phyloP scores from a whole-genome alignment of 2,888 invertebrate species.

The Bembecia ichneumoniformis region DNA sequence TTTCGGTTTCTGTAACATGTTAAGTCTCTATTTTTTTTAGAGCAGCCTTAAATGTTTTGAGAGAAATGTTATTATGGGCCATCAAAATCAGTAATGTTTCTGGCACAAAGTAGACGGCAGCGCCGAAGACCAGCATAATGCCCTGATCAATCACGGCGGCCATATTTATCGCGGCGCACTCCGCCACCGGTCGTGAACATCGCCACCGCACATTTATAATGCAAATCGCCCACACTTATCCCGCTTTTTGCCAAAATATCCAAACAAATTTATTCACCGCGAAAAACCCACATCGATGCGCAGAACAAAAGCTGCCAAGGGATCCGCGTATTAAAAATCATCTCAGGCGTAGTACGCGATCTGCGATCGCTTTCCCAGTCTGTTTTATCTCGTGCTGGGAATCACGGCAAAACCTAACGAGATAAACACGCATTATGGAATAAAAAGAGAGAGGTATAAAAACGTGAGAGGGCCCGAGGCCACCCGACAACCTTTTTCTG shows the following conservation, averaged over 20 bases:
- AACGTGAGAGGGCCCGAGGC: conserved; percentile 3
- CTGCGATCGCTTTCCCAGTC: background rate
- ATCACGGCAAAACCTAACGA: conserved; percentile 27
- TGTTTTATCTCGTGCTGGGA: conserved; percentile 15
- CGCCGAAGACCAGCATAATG: conserved; percentile 13
- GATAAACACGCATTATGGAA: conserved; percentile 29
- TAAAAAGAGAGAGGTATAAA: conserved; percentile 4
- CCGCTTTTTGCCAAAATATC: conserved; percentile 53
- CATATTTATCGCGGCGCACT: conserved; percentile 28
- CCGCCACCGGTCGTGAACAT: conserved; percentile 22
- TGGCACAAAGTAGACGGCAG: background rate
- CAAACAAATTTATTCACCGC: conserved; percentile 58
- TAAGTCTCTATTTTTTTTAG: too few relatives aligned
- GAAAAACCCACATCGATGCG: conserved; percentile 19
- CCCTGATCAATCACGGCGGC: conserved; percentile 33
- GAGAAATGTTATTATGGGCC: background rate
- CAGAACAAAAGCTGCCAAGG: conserved; percentile 5
- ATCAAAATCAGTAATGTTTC: background rate
- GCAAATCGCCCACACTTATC: conserved; percentile 54
- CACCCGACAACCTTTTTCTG: conserved; percentile 12
- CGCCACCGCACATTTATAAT: conserved; percentile 39
- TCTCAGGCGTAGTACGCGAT: conserved; percentile 15
- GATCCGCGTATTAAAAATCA: conserved; percentile 20
- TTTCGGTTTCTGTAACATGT: too few relatives aligned
- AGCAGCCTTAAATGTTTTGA: too few relatives aligned